Base-by-base conservation (phyloP, 2,797 vertebrate genomes). In the Prunella strophiata region DNA sequence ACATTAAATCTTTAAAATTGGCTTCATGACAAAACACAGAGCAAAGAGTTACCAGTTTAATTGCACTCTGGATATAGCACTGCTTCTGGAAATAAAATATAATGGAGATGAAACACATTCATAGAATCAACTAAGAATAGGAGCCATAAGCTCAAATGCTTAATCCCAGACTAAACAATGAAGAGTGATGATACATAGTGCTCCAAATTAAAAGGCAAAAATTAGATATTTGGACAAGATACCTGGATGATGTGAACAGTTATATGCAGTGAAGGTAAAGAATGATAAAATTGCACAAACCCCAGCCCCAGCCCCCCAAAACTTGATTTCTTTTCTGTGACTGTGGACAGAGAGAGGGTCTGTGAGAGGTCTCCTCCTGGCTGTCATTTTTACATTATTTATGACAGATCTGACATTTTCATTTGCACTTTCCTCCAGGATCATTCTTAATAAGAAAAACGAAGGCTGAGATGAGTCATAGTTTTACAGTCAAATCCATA, bases 311-410 rank as follows among this genome's bases (percentile, higher is more conserved):
- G 65, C 34, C 55, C 42, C 54, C 57, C 62, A 34, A 74, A 79
- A 57, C 7, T 10, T 10, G 7, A 17, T 52, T 71, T 81, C 16
- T 61, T 62, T 89, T 63, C 77, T 40, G 8, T 40, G 25, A 38
- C 34, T 84, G 25, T 45, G 57, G 57, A 57, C 13, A 86, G 67
- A 76, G 73, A 42, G 32, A 61, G 57, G 80, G 85, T 78, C 87
- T 1, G 3, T 19, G 32, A 82, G 79, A 87, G 61, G 47, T 48
- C 85, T 54, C 18, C 38, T 81, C 43, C 23, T 48, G 74, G 34
- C 91, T 92, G 94, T 82, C 97, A 98, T 98, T 97, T 98, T 92
- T 98, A 96, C 95, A 98, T 98, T 97, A 98, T 98, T 98, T 94
- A 98, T 98, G 96, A 96, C 88, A 96, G 76, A 57, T 14, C 63